Evolutionary conservation across 2,797 vertebrate species (phyloP), one percentile per base, ranked within the genome.

Genomic region (Allobates femoralis): DNA sequence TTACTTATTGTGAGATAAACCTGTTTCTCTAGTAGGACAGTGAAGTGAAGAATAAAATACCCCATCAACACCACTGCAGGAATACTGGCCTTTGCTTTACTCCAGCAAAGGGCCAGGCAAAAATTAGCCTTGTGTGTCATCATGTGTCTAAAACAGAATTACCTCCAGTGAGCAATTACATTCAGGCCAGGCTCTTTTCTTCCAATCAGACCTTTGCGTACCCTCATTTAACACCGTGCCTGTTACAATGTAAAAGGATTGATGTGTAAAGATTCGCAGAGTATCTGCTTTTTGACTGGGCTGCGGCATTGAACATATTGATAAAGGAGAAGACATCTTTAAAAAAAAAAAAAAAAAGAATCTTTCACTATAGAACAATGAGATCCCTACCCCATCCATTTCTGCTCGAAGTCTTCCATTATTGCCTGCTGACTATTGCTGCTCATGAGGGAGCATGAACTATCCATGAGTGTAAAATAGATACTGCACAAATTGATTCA

Each of bases 401-500:
- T 93, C 89, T 91, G 55, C 84, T 89, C 80, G 28, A 34, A 82
- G 88, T 86, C 84, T 92, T 90, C 88, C 89, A 89, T 91, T 93
- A 91, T 86, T 93, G 90, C 89, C 89, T 90, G 90, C 82, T 93
- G 91, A 89, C 89, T 91, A 85, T 90, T 90, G 92, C 90, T 92
- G 84, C 85, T 92, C 87, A 87, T 89, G 88, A 91, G 83, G 89
- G 85, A 92, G 90, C 4, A 26, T 69, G 85, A 94, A 92, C 90
- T 90, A 93, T n/a, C 90, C 86, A 34, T 90, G 90, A 92, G 89
- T 88, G 79, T 89, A 93, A 93, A 92, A 93, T 81, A 87, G 91
- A 92, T 90, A 90, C 66, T 90, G 90, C 88, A 91, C 86, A 92
- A 93, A 94, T 88, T 92, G 91, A 94, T 92, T 94, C 91, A 85